Evolutionary conservation across 2,113 vertebrate genomes (phyloP).

Genomic region (Gasterosteus aculeatus): DNA sequence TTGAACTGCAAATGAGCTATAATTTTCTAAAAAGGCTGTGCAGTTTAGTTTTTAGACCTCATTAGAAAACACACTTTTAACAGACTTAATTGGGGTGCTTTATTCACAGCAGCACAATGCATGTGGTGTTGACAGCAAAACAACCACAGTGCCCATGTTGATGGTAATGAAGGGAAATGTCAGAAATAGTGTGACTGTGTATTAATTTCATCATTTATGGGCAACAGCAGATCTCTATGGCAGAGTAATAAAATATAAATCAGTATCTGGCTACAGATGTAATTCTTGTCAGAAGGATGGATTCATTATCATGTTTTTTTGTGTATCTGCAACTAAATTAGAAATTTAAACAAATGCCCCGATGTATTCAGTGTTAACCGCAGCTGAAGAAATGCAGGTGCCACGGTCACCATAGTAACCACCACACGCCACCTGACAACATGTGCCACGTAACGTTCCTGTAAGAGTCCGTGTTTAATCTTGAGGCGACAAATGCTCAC

Average conservation of each 20-base stretch:
- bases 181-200: not conserved
- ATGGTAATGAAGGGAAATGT: not conserved
- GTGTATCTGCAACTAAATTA: not conserved
- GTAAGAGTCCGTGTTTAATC: slow-evolving; percentile 31
- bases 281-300: not conserved
- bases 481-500: slow-evolving; percentile 36
- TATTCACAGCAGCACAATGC: not conserved
- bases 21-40: not conserved
- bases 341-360: not conserved
- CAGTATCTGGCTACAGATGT: not conserved
- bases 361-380: slow-evolving; percentile 41
- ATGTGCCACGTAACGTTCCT: slow-evolving; percentile 31
- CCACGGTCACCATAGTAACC: slow-evolving; percentile 63
- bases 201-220: not conserved
- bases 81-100: not conserved
- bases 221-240: not conserved
- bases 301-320: not conserved
- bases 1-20: slow-evolving; percentile 23
- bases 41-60: not conserved
- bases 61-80: not conserved
- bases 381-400: slow-evolving; percentile 43
- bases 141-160: not conserved
- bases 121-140: not conserved
- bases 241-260: not conserved
- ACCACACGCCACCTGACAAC: slow-evolving; percentile 48